phyloP scores from a whole-genome alignment of 2,113 vertebrate species.

The Narcine bancroftii region DNA sequence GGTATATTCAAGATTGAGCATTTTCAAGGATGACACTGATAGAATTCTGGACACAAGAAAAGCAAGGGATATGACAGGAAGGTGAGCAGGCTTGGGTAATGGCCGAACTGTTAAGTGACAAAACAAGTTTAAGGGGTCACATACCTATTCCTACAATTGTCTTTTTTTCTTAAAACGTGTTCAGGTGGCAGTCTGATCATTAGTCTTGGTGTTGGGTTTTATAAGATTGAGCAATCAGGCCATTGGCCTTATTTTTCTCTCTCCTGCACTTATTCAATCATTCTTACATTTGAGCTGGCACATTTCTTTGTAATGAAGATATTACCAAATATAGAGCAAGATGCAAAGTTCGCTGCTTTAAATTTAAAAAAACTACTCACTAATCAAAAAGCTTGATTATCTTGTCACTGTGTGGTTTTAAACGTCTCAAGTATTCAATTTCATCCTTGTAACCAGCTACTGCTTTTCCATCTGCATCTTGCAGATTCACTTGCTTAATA shows the following conservation, averaged over 20 bases:
- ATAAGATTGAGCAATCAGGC: not conserved
- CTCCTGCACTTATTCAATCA: not conserved
- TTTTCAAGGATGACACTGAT: too few relatives aligned
- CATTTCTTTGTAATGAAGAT: not conserved
- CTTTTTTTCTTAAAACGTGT: too few relatives aligned
- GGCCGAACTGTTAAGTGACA: too few relatives aligned
- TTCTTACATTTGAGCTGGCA: not conserved
- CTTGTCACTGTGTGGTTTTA: conserved; percentile 89
- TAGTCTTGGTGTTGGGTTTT: not conserved
- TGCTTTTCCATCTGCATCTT: conserved; percentile 82
- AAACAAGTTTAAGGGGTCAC: too few relatives aligned
- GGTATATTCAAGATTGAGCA: too few relatives aligned
- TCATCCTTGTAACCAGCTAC: conserved; percentile 91
- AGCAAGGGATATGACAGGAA: too few relatives aligned
- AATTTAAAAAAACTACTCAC: conserved; percentile 59
- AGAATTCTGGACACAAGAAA: too few relatives aligned
- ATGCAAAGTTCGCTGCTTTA: not conserved
- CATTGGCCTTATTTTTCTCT: not conserved
- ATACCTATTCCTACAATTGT: too few relatives aligned
- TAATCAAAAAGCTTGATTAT: conserved; percentile 91
- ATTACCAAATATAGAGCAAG: too few relatives aligned
- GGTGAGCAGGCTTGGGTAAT: too few relatives aligned
- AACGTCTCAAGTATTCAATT: conserved; percentile 83
- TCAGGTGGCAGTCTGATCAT: too few relatives aligned
- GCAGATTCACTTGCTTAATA: conserved; percentile 84